A percentile compares a stretch with the other conserved stretches of the same genome.
phyloP scores from a whole-genome alignment of 2,888 invertebrate species.

The Saturnia pavonia region DNA sequence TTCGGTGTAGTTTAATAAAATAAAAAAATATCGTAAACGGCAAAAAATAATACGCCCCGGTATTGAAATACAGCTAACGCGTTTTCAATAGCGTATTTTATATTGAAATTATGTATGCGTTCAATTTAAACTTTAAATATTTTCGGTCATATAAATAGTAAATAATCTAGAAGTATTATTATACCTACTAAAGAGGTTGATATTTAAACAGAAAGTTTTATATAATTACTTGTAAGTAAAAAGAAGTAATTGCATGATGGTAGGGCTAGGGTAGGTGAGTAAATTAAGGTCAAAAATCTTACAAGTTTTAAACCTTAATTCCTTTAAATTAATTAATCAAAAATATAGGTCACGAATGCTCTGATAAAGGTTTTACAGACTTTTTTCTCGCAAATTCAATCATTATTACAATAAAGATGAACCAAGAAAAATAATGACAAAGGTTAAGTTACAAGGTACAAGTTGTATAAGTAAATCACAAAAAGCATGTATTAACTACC shows the following conservation, averaged over 20 bases:
- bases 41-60: not conserved
- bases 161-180: not conserved
- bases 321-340: not conserved
- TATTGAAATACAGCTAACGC: not conserved
- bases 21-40: not conserved
- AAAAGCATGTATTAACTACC: constrained; percentile 29
- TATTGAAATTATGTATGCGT: not conserved
- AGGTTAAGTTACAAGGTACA: not conserved
- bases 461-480: constrained; percentile 18
- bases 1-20: constrained; percentile 26
- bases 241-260: too few species aligned
- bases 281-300: too few species aligned
- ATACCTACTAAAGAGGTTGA: too few species aligned
- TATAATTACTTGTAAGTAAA: not conserved
- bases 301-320: too few species aligned
- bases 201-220: too few species aligned
- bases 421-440: not conserved
- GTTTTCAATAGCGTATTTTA: constrained; percentile 1
- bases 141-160: not conserved
- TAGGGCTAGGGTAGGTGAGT: too few species aligned
- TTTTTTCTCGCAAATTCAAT: not conserved
- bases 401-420: not conserved
- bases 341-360: not conserved
- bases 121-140: not conserved
- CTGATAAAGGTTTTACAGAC: not conserved